Percentiles rank a stretch among this genome's conserved stretches.
Conservation (phyloP, 2,888 invertebrate species). For the Meloe dianella region DNA sequence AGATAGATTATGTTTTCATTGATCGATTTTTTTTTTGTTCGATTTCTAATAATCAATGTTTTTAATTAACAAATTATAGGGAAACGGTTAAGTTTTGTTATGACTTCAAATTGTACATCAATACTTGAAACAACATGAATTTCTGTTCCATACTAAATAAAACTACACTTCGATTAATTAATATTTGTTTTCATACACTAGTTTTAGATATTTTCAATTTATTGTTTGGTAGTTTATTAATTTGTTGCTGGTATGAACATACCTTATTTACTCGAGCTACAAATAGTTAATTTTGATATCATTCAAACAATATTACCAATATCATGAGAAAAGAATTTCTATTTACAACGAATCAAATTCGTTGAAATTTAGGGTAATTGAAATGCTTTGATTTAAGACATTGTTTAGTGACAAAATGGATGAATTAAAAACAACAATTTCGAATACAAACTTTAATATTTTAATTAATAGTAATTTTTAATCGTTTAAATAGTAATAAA, state of each 20-base stretch:
- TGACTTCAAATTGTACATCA: slow-evolving; percentile 35
- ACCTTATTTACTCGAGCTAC: background rate
- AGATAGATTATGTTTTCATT: slow-evolving; percentile 13
- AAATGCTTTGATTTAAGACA: too few species aligned
- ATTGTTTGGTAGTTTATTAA: too few species aligned
- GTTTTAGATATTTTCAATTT: background rate
- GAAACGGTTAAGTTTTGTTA: slow-evolving; percentile 44
- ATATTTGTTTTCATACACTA: background rate
- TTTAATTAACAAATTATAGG: background rate
- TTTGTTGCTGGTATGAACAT: too few species aligned
- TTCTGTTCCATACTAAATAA: background rate
- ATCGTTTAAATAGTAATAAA: background rate
- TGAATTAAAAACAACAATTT: background rate
- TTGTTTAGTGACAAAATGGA: slow-evolving; percentile 1
- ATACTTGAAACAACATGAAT: slow-evolving; percentile 50
- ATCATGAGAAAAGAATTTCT: too few species aligned
- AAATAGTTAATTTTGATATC: too few species aligned
- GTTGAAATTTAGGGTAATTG: background rate
- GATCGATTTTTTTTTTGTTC: slow-evolving; percentile 20
- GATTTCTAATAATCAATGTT: slow-evolving; percentile 24
- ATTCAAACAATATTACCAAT: too few species aligned
- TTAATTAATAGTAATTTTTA: background rate
- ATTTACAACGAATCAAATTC: background rate
- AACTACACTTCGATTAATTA: background rate
- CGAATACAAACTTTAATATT: background rate